Base-by-base conservation (phyloP, 2,888 invertebrate genomes). In the Ophraella communa region DNA sequence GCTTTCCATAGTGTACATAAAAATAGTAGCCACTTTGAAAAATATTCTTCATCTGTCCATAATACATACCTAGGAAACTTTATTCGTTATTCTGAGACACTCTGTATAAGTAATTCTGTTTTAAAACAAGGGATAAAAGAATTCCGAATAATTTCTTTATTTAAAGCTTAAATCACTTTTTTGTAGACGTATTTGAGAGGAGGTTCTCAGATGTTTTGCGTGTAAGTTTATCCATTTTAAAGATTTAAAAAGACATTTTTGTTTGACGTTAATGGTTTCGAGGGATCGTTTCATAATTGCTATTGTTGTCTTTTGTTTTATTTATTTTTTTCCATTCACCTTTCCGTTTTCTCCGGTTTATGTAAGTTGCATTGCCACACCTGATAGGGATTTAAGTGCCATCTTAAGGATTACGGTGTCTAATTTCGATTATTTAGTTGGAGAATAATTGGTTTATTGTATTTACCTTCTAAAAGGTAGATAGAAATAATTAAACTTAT, bases 251-350 rank as follows among this genome's bases (percentile, higher is more conserved):
- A 52, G 39, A 35, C 60, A 44, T 42, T 52, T 60, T 52, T 18
- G 24, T 21, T 30, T 27, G 33, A 60, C 60, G 42, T 60, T 30
- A 60, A 60, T 53, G 60, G 60, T 30, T 44, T 44, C 30, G 7
- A 23, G 60, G 60, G 60, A 60, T 60, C 30, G 30, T 27, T 52
- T 60, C 60, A 60, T 60, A 60, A 60, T 60, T 60, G 52, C 60
- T 20, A 44, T 52, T 60, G n/a, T n/a, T n/a, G 60, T 60, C 52
- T 60, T 33, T 27, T 51, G 21, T 45, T 45, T 45, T 49, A 58
- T 60, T 52, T 60, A 42, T 53, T 42, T 4, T 60, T 10, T 14
- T 17, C 49, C 49, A 14, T 27, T 51, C 49, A 27, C 24, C 27
- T 51, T 17, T 27, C 49, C 24, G 27, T 17, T 2, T 17, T 24